These are phyloP conservation scores for Drosophila carrolli DNA, from an alignment of 1,140 invertebrate species.

Conservation along the genomic window DNA sequence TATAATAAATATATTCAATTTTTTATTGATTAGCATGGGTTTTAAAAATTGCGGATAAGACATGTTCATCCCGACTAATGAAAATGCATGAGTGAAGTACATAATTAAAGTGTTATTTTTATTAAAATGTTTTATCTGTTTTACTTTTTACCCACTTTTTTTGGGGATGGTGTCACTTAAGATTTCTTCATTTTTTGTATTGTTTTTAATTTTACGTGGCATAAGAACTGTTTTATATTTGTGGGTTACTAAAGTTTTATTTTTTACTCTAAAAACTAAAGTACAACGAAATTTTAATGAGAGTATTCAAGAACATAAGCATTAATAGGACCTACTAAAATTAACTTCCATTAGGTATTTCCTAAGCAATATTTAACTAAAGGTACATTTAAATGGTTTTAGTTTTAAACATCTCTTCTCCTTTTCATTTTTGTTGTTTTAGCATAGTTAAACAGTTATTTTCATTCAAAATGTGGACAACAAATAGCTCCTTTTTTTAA, in stretches of 20 bases:
- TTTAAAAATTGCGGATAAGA: not conserved
- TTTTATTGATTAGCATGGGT: not conserved
- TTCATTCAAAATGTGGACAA: slow-evolving; percentile 50
- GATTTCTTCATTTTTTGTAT: slow-evolving; percentile 5
- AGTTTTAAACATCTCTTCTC: not conserved
- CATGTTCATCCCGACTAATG: not conserved
- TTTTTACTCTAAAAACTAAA: slow-evolving; percentile 17
- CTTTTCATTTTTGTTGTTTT: slow-evolving; percentile 10
- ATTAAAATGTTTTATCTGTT: slow-evolving; percentile 64
- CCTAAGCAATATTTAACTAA: slow-evolving; percentile 25
- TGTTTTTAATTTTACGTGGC: slow-evolving; percentile 33
- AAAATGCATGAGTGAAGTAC: not conserved
- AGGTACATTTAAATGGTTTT: slow-evolving; percentile 17
- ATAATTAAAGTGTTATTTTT: slow-evolving; percentile 73
- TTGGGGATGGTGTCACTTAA: slow-evolving; percentile 14
- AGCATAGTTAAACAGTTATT: slow-evolving; percentile 9
- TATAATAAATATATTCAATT: slow-evolving; percentile 23
- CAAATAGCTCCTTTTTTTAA: slow-evolving; percentile 29
- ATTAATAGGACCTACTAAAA: slow-evolving; percentile 17
- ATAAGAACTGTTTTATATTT: slow-evolving; percentile 33
- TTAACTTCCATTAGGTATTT: slow-evolving; percentile 12
- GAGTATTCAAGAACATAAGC: slow-evolving; percentile 9
- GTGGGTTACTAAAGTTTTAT: slow-evolving; percentile 3
- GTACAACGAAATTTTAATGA: slow-evolving; percentile 7
- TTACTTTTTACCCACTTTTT: slow-evolving; percentile 30